Percentiles rank a stretch among this genome's conserved stretches.
Conservation (phyloP, 2,113 vertebrate genomes). For the Ochotona princeps region DNA sequence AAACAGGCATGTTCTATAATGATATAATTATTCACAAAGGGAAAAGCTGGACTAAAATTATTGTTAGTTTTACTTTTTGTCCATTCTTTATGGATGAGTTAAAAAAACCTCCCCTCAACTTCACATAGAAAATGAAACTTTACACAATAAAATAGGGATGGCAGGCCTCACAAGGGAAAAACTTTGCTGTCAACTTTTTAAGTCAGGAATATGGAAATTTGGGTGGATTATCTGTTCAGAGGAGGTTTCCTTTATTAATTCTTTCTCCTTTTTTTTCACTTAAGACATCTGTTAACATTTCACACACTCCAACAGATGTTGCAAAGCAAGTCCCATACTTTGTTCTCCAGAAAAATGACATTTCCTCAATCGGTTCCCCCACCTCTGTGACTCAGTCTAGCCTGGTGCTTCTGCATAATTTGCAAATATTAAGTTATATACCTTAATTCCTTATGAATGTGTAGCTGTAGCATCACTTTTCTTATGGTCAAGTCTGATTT, state of each 20-base stretch:
- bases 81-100: conserved; percentile 68
- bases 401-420: conserved; percentile 78
- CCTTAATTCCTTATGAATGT: conserved; percentile 63
- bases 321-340: conserved; percentile 78
- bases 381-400: conserved; percentile 72
- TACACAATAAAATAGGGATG: conserved; percentile 70
- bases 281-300: conserved; percentile 88
- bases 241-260: conserved; percentile 84
- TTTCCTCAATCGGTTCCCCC: conserved; percentile 77
- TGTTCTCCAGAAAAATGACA: conserved; percentile 81
- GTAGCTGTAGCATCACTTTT: conserved; percentile 64
- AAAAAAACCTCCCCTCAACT: conserved; percentile 76
- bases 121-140: conserved; percentile 75
- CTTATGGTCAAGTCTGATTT: conserved; percentile 40
- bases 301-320: conserved; percentile 85
- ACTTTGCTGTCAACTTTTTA: conserved; percentile 71
- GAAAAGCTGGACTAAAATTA: conserved; percentile 69
- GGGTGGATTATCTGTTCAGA: conserved; percentile 83
- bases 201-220: conserved; percentile 82
- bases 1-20: conserved; percentile 64
- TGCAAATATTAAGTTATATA: conserved; percentile 73
- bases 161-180: conserved; percentile 76
- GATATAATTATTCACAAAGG: conserved; percentile 62
- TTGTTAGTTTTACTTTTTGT: conserved; percentile 60
- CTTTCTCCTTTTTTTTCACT: conserved; percentile 70